phyloP scores from a whole-genome alignment of 2,113 vertebrate genomes.

The Misgurnus anguillicaudatus region DNA sequence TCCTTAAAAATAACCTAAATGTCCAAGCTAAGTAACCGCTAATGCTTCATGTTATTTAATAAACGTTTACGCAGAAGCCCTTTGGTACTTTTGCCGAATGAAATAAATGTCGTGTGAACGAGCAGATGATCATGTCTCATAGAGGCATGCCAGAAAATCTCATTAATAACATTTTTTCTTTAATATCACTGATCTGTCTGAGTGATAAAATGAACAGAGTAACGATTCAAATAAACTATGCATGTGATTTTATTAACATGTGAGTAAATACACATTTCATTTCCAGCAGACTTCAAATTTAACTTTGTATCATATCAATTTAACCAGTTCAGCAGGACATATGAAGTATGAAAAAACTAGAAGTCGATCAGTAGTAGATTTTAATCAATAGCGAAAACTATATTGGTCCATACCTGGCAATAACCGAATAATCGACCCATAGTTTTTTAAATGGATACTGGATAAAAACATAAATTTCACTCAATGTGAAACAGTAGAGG shows the following conservation, averaged over 20 bases:
- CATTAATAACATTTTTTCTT: background rate
- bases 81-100: background rate
- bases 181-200: background rate
- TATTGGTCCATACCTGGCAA: no score
- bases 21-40: background rate
- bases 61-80: background rate
- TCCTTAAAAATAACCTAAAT: background rate
- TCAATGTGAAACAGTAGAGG: no score
- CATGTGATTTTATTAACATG: background rate
- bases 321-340: background rate
- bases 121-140: background rate
- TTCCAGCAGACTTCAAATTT: background rate
- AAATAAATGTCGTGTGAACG: background rate
- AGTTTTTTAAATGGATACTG: no score
- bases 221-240: background rate
- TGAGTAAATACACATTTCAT: background rate
- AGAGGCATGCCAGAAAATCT: background rate
- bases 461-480: no score
- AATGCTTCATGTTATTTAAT: no score
- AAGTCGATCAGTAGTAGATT: no score
- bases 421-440: no score
- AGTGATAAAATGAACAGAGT: background rate
- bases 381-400: no score
- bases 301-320: background rate
- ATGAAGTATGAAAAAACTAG: background rate